A percentile compares a stretch with the other conserved stretches of the same genome.
phyloP scores from a whole-genome alignment of 1,140 invertebrate species.

The Trichoplusia ni region DNA sequence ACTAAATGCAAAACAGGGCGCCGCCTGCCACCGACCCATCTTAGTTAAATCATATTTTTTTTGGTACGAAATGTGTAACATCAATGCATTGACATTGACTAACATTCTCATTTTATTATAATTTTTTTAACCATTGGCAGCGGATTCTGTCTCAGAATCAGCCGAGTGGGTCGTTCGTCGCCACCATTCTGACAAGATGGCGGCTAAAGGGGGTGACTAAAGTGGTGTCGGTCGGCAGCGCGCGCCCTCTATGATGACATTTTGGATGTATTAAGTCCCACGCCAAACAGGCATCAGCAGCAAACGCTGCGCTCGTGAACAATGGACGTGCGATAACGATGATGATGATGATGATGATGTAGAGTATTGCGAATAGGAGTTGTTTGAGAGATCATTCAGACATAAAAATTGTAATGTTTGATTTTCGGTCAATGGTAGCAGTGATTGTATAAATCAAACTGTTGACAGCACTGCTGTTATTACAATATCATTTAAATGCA shows the following conservation, averaged over 20 bases:
- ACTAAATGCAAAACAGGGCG: slow-evolving; percentile 65
- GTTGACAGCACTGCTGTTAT: no score
- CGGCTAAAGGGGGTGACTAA: slow-evolving; percentile 32
- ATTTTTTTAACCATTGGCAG: slow-evolving; percentile 54
- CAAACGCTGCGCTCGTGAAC: slow-evolving; percentile 30
- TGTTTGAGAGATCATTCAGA: slow-evolving; percentile 45
- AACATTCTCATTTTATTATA: slow-evolving; percentile 63
- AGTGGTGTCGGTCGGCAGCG: slow-evolving; percentile 52
- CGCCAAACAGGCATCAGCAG: no score
- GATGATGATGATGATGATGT: slow-evolving; percentile 41
- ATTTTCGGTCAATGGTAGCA: no score
- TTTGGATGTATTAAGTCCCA: slow-evolving; percentile 47
- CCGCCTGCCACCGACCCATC: slow-evolving; percentile 38
- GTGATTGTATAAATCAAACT: no score
- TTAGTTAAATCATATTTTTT: slow-evolving; percentile 44
- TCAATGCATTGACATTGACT: slow-evolving; percentile 63
- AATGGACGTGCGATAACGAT: slow-evolving; percentile 12
- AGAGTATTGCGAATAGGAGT: slow-evolving; percentile 55
- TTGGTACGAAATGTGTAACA: slow-evolving; percentile 63
- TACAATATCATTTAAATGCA: no score
- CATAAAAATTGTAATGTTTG: no score
- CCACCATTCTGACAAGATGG: slow-evolving; percentile 58
- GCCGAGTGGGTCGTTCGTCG: slow-evolving; percentile 67
- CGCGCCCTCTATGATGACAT: slow-evolving; percentile 36
- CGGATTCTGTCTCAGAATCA: slow-evolving; percentile 60